Evolutionary conservation across 2,113 vertebrate genomes (phyloP).

Genomic region (Empidonax alnorum): DNA sequence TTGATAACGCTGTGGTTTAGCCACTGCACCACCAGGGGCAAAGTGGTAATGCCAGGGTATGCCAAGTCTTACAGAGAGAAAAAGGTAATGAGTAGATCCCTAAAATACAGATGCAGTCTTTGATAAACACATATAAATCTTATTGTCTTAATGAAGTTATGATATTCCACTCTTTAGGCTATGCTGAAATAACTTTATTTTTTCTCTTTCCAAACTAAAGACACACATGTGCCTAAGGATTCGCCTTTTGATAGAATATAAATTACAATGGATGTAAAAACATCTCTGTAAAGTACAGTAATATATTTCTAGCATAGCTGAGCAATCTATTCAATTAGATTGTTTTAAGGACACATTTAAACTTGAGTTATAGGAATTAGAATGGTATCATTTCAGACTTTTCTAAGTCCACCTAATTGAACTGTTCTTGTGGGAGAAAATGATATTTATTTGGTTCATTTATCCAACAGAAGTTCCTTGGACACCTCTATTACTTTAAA

Average conservation of each 20-base stretch:
- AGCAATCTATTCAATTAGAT: not conserved
- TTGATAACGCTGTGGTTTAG: no score
- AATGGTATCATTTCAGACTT: not conserved
- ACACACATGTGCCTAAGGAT: not conserved
- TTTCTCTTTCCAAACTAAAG: not conserved
- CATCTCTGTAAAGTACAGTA: not conserved
- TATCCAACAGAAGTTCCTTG: not conserved
- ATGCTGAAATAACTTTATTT: not conserved
- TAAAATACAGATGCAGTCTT: not conserved
- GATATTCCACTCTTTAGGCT: not conserved
- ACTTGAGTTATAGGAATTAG: not conserved
- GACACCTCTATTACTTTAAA: not conserved
- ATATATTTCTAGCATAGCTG: not conserved
- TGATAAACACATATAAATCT: not conserved
- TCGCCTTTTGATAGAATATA: not conserved
- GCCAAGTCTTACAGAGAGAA: not conserved
- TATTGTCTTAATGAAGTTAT: not conserved
- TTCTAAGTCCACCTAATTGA: not conserved
- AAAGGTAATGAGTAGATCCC: not conserved
- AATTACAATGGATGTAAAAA: not conserved
- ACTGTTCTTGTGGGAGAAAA: not conserved
- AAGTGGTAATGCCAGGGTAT: not conserved
- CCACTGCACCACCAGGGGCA: no score
- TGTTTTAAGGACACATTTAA: not conserved
- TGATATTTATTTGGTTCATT: not conserved